phyloP scores from a whole-genome alignment of 2,113 vertebrate genomes.

The Mastomys natalensis region DNA sequence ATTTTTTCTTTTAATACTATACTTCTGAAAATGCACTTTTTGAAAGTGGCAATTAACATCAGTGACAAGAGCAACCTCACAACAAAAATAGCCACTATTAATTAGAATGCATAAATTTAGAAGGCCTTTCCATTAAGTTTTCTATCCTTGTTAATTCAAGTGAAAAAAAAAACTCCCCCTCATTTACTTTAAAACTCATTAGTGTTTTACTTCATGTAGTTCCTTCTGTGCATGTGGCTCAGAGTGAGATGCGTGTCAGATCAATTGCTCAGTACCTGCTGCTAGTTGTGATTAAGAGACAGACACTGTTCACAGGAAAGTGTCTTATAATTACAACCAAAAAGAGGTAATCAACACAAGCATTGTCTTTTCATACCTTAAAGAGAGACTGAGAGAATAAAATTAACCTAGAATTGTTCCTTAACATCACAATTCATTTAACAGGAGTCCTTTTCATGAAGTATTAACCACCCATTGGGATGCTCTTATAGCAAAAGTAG shows the following conservation, averaged over 20 bases:
- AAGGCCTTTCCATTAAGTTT: conserved; percentile 37
- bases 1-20: background rate
- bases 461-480: background rate
- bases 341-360: conserved; percentile 78
- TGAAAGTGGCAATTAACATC: background rate
- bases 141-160: conserved; percentile 21
- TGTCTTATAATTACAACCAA: conserved; percentile 78
- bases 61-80: background rate
- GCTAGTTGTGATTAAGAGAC: conserved; percentile 80
- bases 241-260: conserved; percentile 35
- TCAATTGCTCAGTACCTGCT: conserved; percentile 74
- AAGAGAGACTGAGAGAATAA: conserved; percentile 29
- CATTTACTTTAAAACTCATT: conserved; percentile 58
- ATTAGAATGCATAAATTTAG: background rate
- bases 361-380: conserved; percentile 70
- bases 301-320: conserved; percentile 78
- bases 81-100: background rate
- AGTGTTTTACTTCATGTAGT: conserved; percentile 48
- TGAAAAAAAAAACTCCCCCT: background rate
- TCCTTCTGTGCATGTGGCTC: conserved; percentile 40
- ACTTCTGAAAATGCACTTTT: conserved; percentile 15
- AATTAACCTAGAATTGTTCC: conserved; percentile 64
- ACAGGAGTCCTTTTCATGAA: conserved; percentile 59
- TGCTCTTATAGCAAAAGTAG: background rate
- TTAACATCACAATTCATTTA: conserved; percentile 70